Base-by-base conservation (phyloP, 2,113 vertebrate species). In the Rutilus rutilus region DNA sequence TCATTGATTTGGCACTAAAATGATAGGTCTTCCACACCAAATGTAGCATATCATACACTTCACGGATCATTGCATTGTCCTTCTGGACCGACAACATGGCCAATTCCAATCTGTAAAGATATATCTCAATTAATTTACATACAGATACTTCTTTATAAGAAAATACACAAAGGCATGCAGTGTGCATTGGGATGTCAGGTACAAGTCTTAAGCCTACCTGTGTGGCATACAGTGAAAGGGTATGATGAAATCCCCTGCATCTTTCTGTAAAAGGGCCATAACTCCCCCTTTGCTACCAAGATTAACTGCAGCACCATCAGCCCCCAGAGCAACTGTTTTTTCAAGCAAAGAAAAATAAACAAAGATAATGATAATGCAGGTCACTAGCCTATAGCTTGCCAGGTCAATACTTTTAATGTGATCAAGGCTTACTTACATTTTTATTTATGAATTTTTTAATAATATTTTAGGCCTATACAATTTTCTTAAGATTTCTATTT, bases 171-270 rank as follows among this genome's bases (percentile, higher is more conserved):
- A 45, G 10, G 42, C 42, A 45, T 45, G 1, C 42, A 45, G 10
- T 45, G 36, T 73, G 69, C 33, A 17, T 75, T 47, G 12, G 23
- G 11, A 42, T 75, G 71, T 47, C 71, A 75, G 42, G 2, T 2
- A 82, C 50, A 74, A 73, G n/a, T 62, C 84, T 60, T 87, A 87
- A 45, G 7, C 42, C 8, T 45, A 45, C 86, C 75, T 86, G 45
- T 89, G 86, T 67, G 84, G 75, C 84, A 86, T 84, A 60, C 86
- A 87, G 52, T 89, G 80, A 10, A 86, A 87, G 39, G 84, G 84
- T 21, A 87, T 47, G 30, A 89, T 73, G 64, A 84, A 69, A 30
- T 79, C 74, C 23, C 86, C 83, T 27, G 77, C 78, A 25, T 89
- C 76, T 81, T 74, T 6, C 50, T 88, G 74, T 11, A 87, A 21